Base-by-base conservation (phyloP, 2,888 invertebrate genomes). In the Lasioglossum malachurum region DNA sequence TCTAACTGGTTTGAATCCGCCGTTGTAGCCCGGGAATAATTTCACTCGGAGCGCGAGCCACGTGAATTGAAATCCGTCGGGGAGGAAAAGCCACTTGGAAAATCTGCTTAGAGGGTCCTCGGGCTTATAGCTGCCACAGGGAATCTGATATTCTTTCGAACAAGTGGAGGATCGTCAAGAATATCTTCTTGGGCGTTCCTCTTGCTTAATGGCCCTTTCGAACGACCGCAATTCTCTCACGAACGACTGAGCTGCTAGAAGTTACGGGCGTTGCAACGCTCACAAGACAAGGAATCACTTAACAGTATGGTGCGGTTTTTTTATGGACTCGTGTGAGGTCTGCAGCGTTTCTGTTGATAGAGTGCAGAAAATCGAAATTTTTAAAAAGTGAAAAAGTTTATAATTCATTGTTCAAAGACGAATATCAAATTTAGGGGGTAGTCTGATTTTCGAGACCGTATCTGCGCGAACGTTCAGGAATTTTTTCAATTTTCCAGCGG, bases 1-100 rank as follows among this genome's bases (percentile, higher is more conserved):
- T 75, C 80, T 81, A 76, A 85, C 83, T 84, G 78, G 75, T 84
- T 82, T 75, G 31, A 60, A 78, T 53, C 71, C 60, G 49, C 16
- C 69, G 35, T 49, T 23, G 14, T 19, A n/a, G n/a, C 44, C 64
- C 27, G 53, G 69, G 69, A 57, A 74, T 78, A 82, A 88, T 86
- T 88, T 87, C 80, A 85, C 82, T 80, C 76, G 60, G 14, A 2
- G 14, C 14, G n/a, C 57, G 3, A 4, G 19, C 38, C 41, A 2
- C 14, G 38, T 73, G 16, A 73, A 83, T 79, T 57, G 46, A 71
- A 49, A 73, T 72, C 60, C 64, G 31, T n/a, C 16, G 60, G 71
- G 38, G 71, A 19, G 69, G 38, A 69, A 23, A 69, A 69, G 35
- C 69, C 35, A 69, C 69, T 69, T 69, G 23, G 69, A 69, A 69